Evolutionary conservation across 1,140 invertebrate genomes (phyloP), one percentile per base, ranked within the genome.

Genomic region (Druon quercuslanigerum): DNA sequence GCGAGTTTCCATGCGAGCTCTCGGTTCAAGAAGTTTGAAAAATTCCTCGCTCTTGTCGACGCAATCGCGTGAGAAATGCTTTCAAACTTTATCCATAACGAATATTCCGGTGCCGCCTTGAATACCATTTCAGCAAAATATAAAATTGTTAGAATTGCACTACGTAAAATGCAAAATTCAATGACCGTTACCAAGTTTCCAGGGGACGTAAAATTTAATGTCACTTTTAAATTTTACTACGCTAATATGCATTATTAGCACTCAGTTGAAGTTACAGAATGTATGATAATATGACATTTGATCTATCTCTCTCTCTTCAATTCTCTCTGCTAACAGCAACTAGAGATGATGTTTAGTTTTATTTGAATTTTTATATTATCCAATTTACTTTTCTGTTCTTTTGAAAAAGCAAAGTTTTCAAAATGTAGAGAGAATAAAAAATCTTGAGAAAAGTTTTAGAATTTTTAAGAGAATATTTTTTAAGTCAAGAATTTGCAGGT

Each of bases 51-150:
- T 33, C 16, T n/a, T 66, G 13, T 66, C 33, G 60, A 66, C 60
- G 60, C 60, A 66, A 66, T 66, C 60, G 60, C 33, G 60, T 66
- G 60, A 66, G 40, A 66, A 66, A 66, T 66, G 60, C 25, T 66
- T 66, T 66, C 33, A 40, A 66, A 66, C 60, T 66, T 66, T 33
- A 33, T n/a, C 33, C 14, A 33, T 66, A 66, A 66, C 60, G 60
- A 66, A 46, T 66, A 20, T 66, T 66, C 60, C 14, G 9, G 25
- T 25, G 8, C 25, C 14, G 40, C 13, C 40, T 12, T 6, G 40
- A 33, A 66, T 66, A 66, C 20, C 6, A 16, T 16, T 66, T 46
- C 33, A 1, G n/a, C 33, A 40, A 40, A 66, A 66, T 66, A 66
- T 66, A 66, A 66, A 66, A 66, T 66, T 40, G 25, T 33, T 66